These are phyloP conservation scores for Lordiphosa mommai DNA, from an alignment of 1,140 invertebrate species.

Conservation along the genomic window DNA sequence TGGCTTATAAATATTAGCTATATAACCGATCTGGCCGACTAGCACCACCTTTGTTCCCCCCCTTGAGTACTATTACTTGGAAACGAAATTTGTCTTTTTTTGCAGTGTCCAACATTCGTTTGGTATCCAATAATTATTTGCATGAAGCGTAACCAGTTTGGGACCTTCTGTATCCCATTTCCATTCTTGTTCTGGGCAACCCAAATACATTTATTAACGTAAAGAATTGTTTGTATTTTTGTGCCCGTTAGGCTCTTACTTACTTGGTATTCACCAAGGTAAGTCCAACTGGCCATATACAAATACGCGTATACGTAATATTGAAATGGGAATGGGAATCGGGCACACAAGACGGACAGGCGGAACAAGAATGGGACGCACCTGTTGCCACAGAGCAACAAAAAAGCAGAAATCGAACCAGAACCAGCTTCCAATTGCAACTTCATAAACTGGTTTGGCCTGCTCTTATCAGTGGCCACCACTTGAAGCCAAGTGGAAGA, in stretches of 20 bases:
- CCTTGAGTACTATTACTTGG: too few relatives aligned
- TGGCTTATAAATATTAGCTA: too few relatives aligned
- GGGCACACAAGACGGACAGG: constrained; percentile 3
- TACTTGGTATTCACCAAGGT: constrained; percentile 1
- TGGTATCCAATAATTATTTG: constrained; percentile 16
- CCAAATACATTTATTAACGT: constrained; percentile 59
- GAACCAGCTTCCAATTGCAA: constrained; percentile 28
- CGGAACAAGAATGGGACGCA: constrained; percentile 3
- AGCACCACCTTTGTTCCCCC: too few relatives aligned
- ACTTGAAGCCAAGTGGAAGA: constrained; percentile 12
- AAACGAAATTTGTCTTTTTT: too few relatives aligned
- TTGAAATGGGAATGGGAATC: constrained; percentile 35
- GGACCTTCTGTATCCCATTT: constrained; percentile 11
- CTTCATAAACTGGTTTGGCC: constrained; percentile 27
- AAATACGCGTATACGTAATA: constrained; percentile 60
- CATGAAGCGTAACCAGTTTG: constrained; percentile 43
- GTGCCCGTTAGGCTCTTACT: constrained; percentile 20
- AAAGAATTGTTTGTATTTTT: constrained; percentile 25
- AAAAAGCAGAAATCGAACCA: too few relatives aligned
- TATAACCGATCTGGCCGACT: too few relatives aligned
- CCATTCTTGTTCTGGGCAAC: constrained; percentile 43
- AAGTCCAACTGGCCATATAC: neutral
- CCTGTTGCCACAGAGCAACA: constrained; percentile 22
- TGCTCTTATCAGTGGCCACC: constrained; percentile 20
- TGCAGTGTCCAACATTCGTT: too few relatives aligned